A percentile compares a stretch with the other conserved stretches of the same genome.
Conservation (phyloP, 2,797 vertebrate genomes). For the Microchirus variegatus region DNA sequence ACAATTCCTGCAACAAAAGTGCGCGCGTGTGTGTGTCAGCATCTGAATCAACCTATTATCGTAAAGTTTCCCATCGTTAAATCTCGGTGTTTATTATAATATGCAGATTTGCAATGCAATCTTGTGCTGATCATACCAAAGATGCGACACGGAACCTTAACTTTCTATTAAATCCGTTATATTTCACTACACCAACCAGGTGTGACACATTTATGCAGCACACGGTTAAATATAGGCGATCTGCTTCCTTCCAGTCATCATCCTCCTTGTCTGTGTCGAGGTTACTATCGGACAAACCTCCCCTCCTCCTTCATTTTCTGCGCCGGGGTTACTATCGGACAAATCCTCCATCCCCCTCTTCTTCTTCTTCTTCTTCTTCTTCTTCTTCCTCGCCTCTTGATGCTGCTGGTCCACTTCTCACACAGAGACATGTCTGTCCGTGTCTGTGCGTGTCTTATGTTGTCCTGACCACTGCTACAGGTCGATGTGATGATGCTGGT, state of each 20-base stretch:
- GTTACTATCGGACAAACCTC: conserved; percentile 75
- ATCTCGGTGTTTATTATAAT: background rate
- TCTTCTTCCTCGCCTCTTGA: conserved; percentile 17
- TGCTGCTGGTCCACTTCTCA: conserved; percentile 7
- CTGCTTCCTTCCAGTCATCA: conserved; percentile 29
- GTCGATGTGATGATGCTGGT: background rate
- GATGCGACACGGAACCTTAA: too few species aligned
- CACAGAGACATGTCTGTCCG: background rate
- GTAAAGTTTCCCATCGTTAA: background rate
- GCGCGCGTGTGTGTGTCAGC: background rate
- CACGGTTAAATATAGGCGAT: conserved; percentile 50
- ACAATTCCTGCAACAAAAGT: background rate
- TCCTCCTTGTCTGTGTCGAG: conserved; percentile 16
- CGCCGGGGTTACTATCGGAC: conserved; percentile 66
- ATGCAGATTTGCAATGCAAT: too few species aligned
- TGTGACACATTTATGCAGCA: conserved; percentile 37
- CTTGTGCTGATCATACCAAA: too few species aligned
- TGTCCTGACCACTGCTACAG: background rate
- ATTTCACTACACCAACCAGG: conserved; percentile 2
- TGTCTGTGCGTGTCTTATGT: background rate
- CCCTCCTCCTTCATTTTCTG: conserved; percentile 43
- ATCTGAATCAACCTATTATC: too few species aligned
- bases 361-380: conserved; percentile 34
- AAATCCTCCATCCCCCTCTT: conserved; percentile 36
- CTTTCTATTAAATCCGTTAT: too few species aligned